Evolutionary conservation across 2,113 vertebrate species (phyloP).

Genomic region (Myiozetetes cayanensis): DNA sequence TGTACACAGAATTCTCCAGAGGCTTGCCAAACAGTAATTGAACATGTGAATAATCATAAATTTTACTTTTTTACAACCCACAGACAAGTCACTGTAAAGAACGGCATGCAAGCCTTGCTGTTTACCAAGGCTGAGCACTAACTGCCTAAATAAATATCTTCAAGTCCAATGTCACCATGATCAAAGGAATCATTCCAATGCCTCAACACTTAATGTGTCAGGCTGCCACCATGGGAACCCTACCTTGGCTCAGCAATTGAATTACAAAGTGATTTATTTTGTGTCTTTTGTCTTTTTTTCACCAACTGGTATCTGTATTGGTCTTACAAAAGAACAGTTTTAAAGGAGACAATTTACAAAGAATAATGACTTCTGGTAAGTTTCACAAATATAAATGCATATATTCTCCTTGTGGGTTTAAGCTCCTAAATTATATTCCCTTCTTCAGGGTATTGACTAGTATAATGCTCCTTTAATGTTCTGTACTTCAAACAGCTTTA

Average conservation of each 20-base stretch:
- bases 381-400: neutral
- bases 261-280: neutral
- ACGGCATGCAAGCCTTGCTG: neutral
- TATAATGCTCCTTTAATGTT: neutral
- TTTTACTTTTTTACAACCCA: neutral
- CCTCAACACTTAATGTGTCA: neutral
- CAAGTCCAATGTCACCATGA: neutral
- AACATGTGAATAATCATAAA: neutral
- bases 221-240: neutral
- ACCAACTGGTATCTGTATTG: neutral
- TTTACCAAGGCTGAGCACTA: neutral
- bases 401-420: neutral
- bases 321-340: neutral
- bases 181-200: neutral
- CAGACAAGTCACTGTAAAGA: neutral
- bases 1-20: neutral
- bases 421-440: neutral
- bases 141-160: neutral
- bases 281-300: neutral
- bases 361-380: neutral
- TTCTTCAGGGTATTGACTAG: neutral
- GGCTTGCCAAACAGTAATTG: neutral
- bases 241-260: neutral
- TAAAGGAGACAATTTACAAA: neutral
- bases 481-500: neutral